Evolutionary conservation across 35 echinoderm and acorn worm species (phyloP).

Genomic region (Strongylocentrotus purpuratus): DNA sequence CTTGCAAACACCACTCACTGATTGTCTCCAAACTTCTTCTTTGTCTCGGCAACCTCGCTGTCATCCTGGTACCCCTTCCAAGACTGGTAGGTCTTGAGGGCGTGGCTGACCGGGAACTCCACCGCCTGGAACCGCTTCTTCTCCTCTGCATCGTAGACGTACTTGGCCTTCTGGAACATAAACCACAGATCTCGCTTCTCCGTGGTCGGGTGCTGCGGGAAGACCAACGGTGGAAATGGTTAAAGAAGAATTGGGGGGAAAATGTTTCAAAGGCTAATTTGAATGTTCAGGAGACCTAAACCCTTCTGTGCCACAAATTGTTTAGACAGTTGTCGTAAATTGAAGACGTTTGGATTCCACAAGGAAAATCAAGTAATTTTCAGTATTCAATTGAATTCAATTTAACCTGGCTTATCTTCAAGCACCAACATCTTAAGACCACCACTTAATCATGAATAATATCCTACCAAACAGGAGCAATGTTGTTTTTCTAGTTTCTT

Average conservation of each 20-base stretch:
- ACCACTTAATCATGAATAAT: too few relatives aligned
- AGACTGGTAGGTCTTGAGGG: constrained; percentile 70
- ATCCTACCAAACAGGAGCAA: too few relatives aligned
- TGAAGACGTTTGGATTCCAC: too few relatives aligned
- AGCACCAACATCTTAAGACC: too few relatives aligned
- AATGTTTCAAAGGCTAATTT: neutral
- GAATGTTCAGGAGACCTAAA: too few relatives aligned
- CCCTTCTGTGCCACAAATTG: too few relatives aligned
- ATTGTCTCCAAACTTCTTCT: constrained; percentile 83
- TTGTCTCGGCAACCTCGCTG: constrained; percentile 62
- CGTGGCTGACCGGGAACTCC: constrained; percentile 76
- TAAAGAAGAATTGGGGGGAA: neutral
- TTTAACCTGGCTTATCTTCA: too few relatives aligned
- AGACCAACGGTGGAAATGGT: neutral
- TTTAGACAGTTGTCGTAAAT: too few relatives aligned
- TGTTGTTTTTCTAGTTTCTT: too few relatives aligned
- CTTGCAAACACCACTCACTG: constrained; percentile 67
- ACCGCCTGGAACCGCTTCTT: constrained; percentile 89
- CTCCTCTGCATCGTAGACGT: constrained; percentile 94
- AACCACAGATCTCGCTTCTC: constrained; percentile 73
- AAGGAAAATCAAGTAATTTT: too few relatives aligned
- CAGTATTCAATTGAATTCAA: too few relatives aligned
- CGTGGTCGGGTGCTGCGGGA: neutral
- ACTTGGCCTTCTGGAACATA: constrained; percentile 93
- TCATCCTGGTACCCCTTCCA: constrained; percentile 94